Percentiles rank a stretch among this genome's conserved stretches.
phyloP scores from a whole-genome alignment of 2,797 vertebrate genomes.

The Sphenopsis melanotis region DNA sequence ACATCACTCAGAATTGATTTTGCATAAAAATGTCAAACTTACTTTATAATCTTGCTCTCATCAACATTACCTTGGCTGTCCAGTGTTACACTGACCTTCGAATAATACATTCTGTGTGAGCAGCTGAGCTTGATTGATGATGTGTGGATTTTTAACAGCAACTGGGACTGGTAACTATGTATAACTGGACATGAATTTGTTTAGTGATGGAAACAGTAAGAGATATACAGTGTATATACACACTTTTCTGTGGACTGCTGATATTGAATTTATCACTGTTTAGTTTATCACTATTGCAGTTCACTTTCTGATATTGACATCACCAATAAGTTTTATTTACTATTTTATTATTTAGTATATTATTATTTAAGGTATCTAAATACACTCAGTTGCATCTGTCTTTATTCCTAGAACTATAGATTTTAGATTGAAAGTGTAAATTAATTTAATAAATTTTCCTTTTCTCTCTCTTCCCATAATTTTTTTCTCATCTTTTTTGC shows the following conservation, averaged over 20 bases:
- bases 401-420: background rate
- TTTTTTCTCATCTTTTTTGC: background rate
- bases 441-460: background rate
- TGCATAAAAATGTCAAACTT: constrained; percentile 26
- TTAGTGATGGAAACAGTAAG: background rate
- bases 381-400: background rate
- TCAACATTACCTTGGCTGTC: background rate
- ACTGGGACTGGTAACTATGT: background rate
- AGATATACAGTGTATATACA: background rate
- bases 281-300: background rate
- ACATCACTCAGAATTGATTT: constrained; percentile 6
- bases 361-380: background rate
- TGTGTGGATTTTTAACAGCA: background rate
- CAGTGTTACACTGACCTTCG: background rate
- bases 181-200: background rate
- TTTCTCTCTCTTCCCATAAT: background rate
- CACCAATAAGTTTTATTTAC: background rate
- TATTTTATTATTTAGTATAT: background rate
- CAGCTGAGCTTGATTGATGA: background rate
- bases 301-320: background rate
- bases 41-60: background rate
- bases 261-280: background rate
- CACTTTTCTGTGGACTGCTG: background rate
- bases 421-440: background rate
- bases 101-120: background rate